Evolutionary conservation across 1,140 invertebrate species (phyloP).

Genomic region (Anoplolepis gracilipes): DNA sequence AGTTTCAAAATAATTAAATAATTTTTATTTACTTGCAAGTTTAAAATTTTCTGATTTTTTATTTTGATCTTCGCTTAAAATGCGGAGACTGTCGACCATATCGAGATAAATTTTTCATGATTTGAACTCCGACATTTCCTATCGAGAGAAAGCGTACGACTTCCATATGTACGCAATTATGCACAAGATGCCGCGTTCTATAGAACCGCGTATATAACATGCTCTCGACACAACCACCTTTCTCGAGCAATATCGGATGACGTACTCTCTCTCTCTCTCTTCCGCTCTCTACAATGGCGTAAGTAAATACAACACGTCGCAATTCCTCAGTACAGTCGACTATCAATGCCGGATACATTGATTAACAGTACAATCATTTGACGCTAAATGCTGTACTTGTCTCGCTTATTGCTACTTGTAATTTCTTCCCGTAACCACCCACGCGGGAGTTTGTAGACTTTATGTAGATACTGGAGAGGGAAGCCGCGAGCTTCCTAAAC

Average conservation of each 20-base stretch:
- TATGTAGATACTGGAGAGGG: conserved; percentile 3
- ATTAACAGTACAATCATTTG: conserved; percentile 47
- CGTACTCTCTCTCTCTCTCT: background rate
- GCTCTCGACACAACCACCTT: background rate
- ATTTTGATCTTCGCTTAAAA: background rate
- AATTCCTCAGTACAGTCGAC: background rate
- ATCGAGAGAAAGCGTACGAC: conserved; percentile 24
- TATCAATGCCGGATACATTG: conserved; percentile 4
- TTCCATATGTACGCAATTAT: conserved; percentile 30
- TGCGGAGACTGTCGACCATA: background rate
- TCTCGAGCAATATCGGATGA: background rate
- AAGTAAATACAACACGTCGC: background rate
- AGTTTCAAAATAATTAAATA: background rate
- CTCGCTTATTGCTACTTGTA: conserved; percentile 44
- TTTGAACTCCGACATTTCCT: background rate
- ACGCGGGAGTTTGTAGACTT: conserved; percentile 53
- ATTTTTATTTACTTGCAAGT: background rate
- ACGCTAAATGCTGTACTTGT: conserved; percentile 37
- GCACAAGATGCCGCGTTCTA: conserved; percentile 10
- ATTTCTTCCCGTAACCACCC: conserved; percentile 46
- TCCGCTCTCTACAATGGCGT: background rate
- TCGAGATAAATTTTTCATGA: background rate
- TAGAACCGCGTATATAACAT: conserved; percentile 2
- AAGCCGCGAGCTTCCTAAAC: conserved; percentile 53
- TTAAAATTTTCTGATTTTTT: background rate